A percentile compares a stretch with the other conserved stretches of the same genome.
These are phyloP conservation scores for Cathartes aura DNA, from an alignment of 2,113 vertebrate genomes.

Conservation along the genomic window DNA sequence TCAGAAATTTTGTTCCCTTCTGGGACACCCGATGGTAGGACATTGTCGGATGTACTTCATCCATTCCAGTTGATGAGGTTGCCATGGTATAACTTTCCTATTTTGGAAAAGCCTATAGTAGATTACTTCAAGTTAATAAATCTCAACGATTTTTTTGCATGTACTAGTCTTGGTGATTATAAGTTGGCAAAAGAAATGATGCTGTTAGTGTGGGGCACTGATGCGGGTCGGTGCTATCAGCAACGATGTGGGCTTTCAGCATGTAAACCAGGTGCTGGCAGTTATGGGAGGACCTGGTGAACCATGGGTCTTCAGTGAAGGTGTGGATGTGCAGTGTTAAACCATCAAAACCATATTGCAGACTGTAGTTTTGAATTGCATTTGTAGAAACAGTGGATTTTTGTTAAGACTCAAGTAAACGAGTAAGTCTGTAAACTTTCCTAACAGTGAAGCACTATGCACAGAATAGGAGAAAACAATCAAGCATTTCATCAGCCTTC, in stretches of 20 bases:
- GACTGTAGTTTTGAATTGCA: not conserved
- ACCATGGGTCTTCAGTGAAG: rapidly evolving
- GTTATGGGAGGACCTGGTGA: not conserved
- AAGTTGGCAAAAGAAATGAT: not conserved
- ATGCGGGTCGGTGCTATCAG: not conserved
- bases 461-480: slow-evolving; percentile 21
- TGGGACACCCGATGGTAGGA: not conserved
- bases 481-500: slow-evolving; percentile 10
- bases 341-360: not conserved
- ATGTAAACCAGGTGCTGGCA: rapidly evolving
- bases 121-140: not conserved
- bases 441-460: slow-evolving; percentile 16
- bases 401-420: not conserved
- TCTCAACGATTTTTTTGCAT: not conserved
- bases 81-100: rapidly evolving
- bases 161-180: not conserved
- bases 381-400: slow-evolving; percentile 9
- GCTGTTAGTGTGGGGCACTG: not conserved
- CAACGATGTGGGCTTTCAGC: rapidly evolving
- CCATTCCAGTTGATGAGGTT: not conserved
- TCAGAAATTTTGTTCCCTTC: not conserved
- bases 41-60: not conserved
- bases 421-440: not conserved
- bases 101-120: not conserved
- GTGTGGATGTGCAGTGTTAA: not conserved